phyloP scores from a whole-genome alignment of 2,888 invertebrate species.

The Ceramica pisi region DNA sequence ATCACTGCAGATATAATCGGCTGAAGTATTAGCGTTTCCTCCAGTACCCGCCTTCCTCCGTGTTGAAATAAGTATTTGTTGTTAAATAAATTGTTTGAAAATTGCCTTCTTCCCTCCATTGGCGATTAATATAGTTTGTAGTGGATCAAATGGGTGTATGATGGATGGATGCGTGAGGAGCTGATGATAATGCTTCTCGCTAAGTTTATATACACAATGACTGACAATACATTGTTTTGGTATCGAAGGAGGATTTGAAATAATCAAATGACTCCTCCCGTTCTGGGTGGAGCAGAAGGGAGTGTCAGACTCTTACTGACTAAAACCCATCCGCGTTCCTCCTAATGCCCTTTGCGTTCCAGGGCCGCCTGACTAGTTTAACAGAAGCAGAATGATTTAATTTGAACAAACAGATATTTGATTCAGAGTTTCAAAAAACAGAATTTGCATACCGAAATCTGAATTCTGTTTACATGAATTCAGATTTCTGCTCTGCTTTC shows the following conservation, averaged over 20 bases:
- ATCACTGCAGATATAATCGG: constrained; percentile 60
- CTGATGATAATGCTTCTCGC: background rate
- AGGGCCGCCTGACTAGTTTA: too few species aligned
- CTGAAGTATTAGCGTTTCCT: constrained; percentile 53
- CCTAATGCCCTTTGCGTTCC: too few species aligned
- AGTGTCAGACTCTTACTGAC: too few species aligned
- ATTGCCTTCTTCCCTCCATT: constrained; percentile 55
- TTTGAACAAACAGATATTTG: background rate
- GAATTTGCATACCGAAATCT: constrained; percentile 8
- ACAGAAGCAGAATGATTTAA: too few species aligned
- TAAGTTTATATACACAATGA: background rate
- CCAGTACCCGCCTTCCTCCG: constrained; percentile 35
- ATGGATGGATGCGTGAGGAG: constrained; percentile 15
- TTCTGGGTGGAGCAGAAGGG: too few species aligned
- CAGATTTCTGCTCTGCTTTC: background rate
- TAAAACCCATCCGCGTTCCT: too few species aligned
- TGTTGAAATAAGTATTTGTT: constrained; percentile 42
- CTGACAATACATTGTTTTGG: too few species aligned
- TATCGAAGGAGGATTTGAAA: too few species aligned
- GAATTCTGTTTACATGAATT: constrained; percentile 17
- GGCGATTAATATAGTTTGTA: constrained; percentile 31
- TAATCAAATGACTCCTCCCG: too few species aligned
- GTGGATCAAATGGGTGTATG: constrained; percentile 1
- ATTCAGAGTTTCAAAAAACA: constrained; percentile 7
- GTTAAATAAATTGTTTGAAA: constrained; percentile 35